Evolutionary conservation across 2,113 vertebrate genomes (phyloP).

Genomic region (Prochilodus magdalenae): DNA sequence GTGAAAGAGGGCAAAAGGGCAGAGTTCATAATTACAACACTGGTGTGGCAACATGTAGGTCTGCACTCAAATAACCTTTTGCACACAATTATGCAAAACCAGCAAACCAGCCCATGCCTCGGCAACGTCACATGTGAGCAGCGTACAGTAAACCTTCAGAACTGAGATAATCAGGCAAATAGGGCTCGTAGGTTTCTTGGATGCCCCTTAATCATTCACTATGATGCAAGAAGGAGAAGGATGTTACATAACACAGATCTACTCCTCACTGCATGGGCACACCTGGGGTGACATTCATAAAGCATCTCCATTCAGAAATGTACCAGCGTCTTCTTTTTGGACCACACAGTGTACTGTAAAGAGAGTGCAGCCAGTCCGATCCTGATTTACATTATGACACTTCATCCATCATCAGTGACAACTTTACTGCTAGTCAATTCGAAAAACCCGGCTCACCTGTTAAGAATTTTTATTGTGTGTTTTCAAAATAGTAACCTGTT

Average conservation of each 20-base stretch:
- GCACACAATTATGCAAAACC: constrained; percentile 52
- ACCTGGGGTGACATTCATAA: background rate
- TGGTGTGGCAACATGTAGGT: constrained; percentile 56
- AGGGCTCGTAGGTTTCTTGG: background rate
- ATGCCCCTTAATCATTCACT: background rate
- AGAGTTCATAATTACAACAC: constrained; percentile 72
- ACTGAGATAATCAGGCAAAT: background rate
- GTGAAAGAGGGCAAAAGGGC: constrained; percentile 31
- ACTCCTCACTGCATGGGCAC: background rate
- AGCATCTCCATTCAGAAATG: background rate
- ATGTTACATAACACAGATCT: background rate
- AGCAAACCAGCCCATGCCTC: background rate
- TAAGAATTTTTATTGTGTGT: too few species aligned
- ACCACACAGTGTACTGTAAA: too few species aligned
- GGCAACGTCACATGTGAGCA: background rate
- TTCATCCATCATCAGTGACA: background rate
- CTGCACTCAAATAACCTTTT: constrained; percentile 45
- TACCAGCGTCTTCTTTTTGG: too few species aligned
- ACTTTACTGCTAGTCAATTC: background rate
- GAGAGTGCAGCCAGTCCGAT: too few species aligned
- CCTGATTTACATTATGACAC: background rate
- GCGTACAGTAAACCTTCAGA: background rate
- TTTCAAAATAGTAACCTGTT: too few species aligned
- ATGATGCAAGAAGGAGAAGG: background rate
- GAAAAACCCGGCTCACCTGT: too few species aligned